Conservation (phyloP, 2,888 invertebrate genomes). For the Philereme transversata region DNA sequence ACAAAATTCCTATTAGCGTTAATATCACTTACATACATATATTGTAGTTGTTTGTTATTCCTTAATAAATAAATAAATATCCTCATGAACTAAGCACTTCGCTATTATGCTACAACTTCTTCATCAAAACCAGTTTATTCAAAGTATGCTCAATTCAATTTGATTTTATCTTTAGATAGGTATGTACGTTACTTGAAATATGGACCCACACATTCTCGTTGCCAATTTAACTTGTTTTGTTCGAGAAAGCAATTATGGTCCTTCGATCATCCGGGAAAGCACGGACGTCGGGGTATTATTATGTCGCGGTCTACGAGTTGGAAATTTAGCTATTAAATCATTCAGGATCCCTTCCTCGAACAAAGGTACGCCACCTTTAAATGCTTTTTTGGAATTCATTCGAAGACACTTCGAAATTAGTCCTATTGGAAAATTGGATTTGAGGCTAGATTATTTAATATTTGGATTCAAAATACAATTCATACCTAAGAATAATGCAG, state of each 20-base stretch:
- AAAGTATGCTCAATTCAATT: slow-evolving; percentile 38
- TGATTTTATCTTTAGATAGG: slow-evolving; percentile 34
- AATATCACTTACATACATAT: no score
- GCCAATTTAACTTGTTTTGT: slow-evolving; percentile 68
- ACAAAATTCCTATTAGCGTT: no score
- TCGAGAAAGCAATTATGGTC: slow-evolving; percentile 69
- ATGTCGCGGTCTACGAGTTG: slow-evolving; percentile 21
- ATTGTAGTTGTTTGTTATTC: no score
- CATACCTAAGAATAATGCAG: neutral
- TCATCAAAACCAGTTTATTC: slow-evolving; percentile 32
- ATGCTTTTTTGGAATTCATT: slow-evolving; percentile 6
- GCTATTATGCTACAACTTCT: slow-evolving; percentile 28
- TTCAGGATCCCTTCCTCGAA: slow-evolving; percentile 21
- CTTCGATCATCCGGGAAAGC: slow-evolving; percentile 70
- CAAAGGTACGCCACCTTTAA: neutral
- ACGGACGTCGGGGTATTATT: slow-evolving; percentile 46
- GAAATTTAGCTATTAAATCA: slow-evolving; percentile 26
- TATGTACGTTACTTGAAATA: slow-evolving; percentile 34
- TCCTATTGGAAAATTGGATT: neutral
- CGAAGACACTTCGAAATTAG: neutral
- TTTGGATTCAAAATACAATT: neutral
- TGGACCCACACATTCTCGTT: slow-evolving; percentile 34
- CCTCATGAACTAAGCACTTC: no score
- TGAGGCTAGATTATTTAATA: neutral
- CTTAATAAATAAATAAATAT: no score